A percentile compares a stretch with the other conserved stretches of the same genome.
Evolutionary conservation across 2,797 vertebrate species (phyloP).

Genomic region (Mionectes olivaceus): DNA sequence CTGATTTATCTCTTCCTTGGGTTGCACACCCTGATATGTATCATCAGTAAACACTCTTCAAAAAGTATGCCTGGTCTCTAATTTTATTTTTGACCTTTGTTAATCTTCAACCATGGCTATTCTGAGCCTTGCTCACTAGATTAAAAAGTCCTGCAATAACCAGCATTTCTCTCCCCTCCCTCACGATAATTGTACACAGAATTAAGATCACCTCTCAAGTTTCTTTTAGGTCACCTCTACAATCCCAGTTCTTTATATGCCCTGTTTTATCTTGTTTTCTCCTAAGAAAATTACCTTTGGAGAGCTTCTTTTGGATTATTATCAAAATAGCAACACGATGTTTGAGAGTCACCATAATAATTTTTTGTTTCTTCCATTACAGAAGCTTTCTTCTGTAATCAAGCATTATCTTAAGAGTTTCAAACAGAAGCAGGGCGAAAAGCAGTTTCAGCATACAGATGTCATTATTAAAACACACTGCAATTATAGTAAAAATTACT

Average conservation of each 20-base stretch:
- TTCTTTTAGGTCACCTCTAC: neutral
- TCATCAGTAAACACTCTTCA: neutral
- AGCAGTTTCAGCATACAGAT: neutral
- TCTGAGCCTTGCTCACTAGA: neutral
- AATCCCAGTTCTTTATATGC: neutral
- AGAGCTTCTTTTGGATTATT: neutral
- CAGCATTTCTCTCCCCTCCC: neutral
- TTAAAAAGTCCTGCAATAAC: neutral
- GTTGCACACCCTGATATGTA: neutral
- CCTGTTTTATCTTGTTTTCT: neutral
- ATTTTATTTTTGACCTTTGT: neutral
- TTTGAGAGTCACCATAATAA: neutral
- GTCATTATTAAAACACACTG: neutral
- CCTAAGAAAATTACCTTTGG: neutral
- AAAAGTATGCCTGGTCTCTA: neutral
- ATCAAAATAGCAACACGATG: neutral
- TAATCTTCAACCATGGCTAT: neutral
- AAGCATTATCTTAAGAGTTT: neutral
- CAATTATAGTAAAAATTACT: neutral
- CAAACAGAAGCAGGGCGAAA: neutral
- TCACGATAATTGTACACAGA: fast-evolving
- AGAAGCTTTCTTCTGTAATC: neutral
- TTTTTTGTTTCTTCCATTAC: neutral
- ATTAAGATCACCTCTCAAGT: neutral
- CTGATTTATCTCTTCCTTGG: neutral